Evolutionary conservation across 2,888 invertebrate genomes (phyloP), one percentile per base, ranked within the genome.

Genomic region (Oscheius sp.): DNA sequence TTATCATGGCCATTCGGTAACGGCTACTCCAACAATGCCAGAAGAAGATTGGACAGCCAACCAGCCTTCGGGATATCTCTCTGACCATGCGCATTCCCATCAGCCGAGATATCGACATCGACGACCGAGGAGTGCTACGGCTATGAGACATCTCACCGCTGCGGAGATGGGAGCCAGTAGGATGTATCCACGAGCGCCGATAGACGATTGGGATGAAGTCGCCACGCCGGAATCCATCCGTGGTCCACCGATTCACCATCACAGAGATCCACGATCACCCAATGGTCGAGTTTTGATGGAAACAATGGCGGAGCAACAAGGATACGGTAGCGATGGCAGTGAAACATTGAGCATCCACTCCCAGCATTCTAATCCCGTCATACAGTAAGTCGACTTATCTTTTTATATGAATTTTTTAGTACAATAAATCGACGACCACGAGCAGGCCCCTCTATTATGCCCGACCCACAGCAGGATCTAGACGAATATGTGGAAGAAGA

Each of bases 241-340:
- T 16, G 64, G 64, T 25, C 49, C 64, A 21, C 23, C 49, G 16
- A n/a, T 52, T 13, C 66, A 52, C 21, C 55, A 49, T 13, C 23
- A 23, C 29, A 73, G 76, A 16, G 79, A 79, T 70, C 77, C 80
- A 18, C 73, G 81, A 0, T 77, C 81, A 12, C 80, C 80, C 41
- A 82, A 84, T 56, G 81, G 81, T 9, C 77, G 79, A 45, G 72
- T 77, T 0, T 35, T 80, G 45, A 72, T 76, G 63, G 74, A 76
- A 21, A 52, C 66, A 9, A 66, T 73, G 69, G 58, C 69, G 70
- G 84, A 83, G 64, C 81, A 76, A 56, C 77, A 78, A 53, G 86
- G 84, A 29, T 87, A 87, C 76, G 87, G 87, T 73, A 85, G 85
- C 73, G 87, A 87, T 76, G 86, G 86, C 43, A 83, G 83, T 70